A percentile compares a stretch with the other conserved stretches of the same genome.
phyloP scores from a whole-genome alignment of 2,888 invertebrate genomes.

The Coelopa pilipes region DNA sequence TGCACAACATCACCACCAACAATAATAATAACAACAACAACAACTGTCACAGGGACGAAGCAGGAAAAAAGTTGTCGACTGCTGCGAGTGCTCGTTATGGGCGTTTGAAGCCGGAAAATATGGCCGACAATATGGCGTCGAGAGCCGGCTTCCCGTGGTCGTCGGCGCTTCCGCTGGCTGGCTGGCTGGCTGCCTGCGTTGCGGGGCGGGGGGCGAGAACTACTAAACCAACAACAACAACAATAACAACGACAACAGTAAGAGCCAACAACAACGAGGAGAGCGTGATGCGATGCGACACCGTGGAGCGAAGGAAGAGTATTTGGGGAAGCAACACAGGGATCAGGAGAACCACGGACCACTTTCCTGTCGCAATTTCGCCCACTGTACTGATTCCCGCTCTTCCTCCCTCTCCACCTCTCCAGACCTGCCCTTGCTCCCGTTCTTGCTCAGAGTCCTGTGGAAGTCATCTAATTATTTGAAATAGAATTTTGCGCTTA shows the following conservation, averaged over 20 bases:
- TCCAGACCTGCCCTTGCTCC: no score
- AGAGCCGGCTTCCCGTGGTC: constrained; percentile 21
- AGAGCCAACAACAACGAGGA: neutral
- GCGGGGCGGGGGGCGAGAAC: constrained; percentile 37
- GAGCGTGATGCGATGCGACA: neutral
- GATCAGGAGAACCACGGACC: no score
- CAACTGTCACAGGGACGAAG: constrained; percentile 37
- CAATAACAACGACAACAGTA: neutral
- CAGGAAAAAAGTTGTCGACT: constrained; percentile 9
- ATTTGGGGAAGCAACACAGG: no score
- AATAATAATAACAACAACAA: constrained; percentile 40
- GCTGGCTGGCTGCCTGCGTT: no score
- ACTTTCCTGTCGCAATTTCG: no score
- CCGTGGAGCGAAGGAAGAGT: constrained; percentile 27
- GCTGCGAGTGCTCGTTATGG: constrained; percentile 7
- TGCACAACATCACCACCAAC: constrained; percentile 35
- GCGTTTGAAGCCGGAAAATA: constrained; percentile 28
- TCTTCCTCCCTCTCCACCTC: no score
- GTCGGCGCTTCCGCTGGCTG: constrained; percentile 38
- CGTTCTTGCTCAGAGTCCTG: neutral
- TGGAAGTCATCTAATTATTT: constrained; percentile 34
- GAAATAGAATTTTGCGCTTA: constrained; percentile 56
- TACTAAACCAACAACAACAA: constrained; percentile 13
- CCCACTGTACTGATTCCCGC: no score
- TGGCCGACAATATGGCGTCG: constrained; percentile 40